Evolutionary conservation across 2,797 vertebrate species (phyloP).

Genomic region (Rhinophrynus dorsalis): DNA sequence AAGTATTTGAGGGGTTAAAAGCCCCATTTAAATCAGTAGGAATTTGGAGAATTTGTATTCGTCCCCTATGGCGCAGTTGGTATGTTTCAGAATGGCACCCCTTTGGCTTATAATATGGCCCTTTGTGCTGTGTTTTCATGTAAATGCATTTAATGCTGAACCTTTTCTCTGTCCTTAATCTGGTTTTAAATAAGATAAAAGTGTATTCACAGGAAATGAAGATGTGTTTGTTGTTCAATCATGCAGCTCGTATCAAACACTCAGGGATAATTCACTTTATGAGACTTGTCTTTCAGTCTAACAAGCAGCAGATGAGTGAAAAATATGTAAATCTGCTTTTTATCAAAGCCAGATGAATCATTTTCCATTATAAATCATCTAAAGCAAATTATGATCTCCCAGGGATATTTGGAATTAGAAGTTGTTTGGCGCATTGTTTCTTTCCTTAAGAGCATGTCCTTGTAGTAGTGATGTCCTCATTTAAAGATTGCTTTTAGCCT

Average conservation of each 20-base stretch:
- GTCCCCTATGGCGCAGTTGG: too few species aligned
- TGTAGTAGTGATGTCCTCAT: conserved; percentile 14
- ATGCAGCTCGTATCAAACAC: neutral
- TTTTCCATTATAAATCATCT: neutral
- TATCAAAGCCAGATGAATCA: conserved; percentile 6
- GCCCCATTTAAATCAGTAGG: too few species aligned
- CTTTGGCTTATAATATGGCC: too few species aligned
- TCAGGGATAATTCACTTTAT: neutral
- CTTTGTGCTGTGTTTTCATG: neutral
- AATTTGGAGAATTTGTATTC: too few species aligned
- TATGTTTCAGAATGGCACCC: too few species aligned
- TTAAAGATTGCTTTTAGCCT: conserved; percentile 20
- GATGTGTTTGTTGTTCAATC: neutral
- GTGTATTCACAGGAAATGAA: neutral
- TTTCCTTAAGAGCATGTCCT: neutral
- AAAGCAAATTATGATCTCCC: neutral
- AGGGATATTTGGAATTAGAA: neutral
- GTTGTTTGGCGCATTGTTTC: neutral
- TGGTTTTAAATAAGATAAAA: neutral
- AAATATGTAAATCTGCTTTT: conserved; percentile 29
- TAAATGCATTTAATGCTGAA: neutral
- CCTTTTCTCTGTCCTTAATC: neutral
- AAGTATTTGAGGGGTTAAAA: too few species aligned
- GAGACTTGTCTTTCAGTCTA: neutral
- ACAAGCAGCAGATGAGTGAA: conserved; percentile 7